These are phyloP conservation scores for Mungos mungo DNA, from an alignment of 2,113 vertebrate species.

Conservation along the genomic window DNA sequence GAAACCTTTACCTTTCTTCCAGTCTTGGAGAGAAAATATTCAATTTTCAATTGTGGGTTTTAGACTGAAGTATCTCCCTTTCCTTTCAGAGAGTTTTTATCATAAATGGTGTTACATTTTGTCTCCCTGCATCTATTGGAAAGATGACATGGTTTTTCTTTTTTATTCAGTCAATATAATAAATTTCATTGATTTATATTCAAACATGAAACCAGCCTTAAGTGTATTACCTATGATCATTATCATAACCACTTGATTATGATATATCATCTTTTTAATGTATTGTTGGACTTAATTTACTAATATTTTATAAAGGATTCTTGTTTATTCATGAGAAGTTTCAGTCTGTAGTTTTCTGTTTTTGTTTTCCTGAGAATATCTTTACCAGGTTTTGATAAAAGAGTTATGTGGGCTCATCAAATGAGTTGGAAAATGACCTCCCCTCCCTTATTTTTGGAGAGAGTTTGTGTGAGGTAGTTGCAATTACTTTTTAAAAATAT, in stretches of 20 bases:
- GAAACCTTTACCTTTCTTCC: not conserved
- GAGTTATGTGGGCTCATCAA: not conserved
- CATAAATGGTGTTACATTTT: conserved; percentile 5
- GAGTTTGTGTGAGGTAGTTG: not conserved
- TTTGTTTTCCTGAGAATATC: not conserved
- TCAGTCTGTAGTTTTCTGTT: not conserved
- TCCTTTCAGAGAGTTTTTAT: not conserved
- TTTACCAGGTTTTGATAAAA: not conserved
- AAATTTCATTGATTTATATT: conserved; percentile 46
- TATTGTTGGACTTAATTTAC: conserved; percentile 16
- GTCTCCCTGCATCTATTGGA: not conserved
- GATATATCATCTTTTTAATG: not conserved
- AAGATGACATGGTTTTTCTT: not conserved
- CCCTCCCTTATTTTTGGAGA: not conserved
- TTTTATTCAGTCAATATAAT: not conserved
- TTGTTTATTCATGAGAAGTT: not conserved
- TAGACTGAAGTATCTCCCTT: not conserved
- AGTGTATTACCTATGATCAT: not conserved
- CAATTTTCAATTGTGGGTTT: not conserved
- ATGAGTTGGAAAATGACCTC: not conserved
- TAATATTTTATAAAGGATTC: not conserved
- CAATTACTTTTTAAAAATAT: conserved; percentile 10
- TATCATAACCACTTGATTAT: not conserved
- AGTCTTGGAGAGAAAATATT: not conserved
- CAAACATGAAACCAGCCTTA: not conserved